Evolutionary conservation across 1,140 invertebrate species (phyloP).

Genomic region (Polyergus mexicanus): DNA sequence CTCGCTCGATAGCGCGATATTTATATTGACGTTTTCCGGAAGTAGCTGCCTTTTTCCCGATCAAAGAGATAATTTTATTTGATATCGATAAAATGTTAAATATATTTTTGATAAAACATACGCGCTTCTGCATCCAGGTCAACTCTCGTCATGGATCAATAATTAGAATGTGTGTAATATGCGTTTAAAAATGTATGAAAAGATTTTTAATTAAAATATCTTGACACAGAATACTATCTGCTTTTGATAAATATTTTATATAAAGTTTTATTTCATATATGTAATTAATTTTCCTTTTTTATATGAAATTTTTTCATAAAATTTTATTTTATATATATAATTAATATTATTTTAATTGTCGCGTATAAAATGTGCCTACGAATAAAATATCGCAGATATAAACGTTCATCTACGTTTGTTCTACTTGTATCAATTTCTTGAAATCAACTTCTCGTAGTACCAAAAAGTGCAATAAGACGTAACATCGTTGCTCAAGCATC

Average conservation of each 20-base stretch:
- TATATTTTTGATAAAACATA: conserved; percentile 52
- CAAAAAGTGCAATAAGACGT: conserved; percentile 14
- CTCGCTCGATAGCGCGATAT: conserved; percentile 31
- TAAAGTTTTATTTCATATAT: not conserved
- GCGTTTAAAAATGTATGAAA: not conserved
- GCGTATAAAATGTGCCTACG: not conserved
- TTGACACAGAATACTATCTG: not conserved
- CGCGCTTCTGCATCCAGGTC: not conserved
- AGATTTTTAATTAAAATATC: not conserved
- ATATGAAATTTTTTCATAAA: not conserved
- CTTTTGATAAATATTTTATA: not conserved
- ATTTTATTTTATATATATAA: not conserved
- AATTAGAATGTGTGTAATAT: not conserved
- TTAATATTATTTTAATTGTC: conserved; percentile 21
- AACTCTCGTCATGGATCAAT: not conserved
- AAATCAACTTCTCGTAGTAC: not conserved
- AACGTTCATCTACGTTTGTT: not conserved
- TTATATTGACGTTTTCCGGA: not conserved
- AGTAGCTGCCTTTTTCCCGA: not conserved
- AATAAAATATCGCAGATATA: not conserved
- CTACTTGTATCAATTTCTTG: not conserved
- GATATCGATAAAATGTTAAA: conserved; percentile 16
- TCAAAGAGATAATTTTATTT: not conserved
- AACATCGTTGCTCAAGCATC: conserved; percentile 36
- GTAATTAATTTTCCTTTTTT: not conserved